phyloP scores from a whole-genome alignment of 2,113 vertebrate genomes.

The Benitochromis conjunctus region DNA sequence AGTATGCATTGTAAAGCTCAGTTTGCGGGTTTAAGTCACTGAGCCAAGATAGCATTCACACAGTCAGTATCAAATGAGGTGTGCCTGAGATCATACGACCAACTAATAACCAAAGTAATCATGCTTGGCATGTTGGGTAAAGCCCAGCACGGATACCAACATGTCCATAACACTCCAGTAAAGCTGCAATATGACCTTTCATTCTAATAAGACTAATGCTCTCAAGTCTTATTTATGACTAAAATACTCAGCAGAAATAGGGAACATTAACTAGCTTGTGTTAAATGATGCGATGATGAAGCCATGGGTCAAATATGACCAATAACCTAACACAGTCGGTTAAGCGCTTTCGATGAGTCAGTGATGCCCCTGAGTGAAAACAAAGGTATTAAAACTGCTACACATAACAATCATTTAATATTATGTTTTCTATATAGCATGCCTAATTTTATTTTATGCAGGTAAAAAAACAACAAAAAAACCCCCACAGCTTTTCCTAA shows the following conservation, averaged over 20 bases:
- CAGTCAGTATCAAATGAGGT: conserved; percentile 15
- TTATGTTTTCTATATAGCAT: conserved; percentile 34
- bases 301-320: conserved; percentile 38
- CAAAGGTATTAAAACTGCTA: conserved; percentile 28
- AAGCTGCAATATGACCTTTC: conserved; percentile 39
- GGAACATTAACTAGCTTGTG: conserved; percentile 38
- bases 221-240: conserved; percentile 59
- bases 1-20: background rate
- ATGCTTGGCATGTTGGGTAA: conserved; percentile 25
- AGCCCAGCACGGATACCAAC: conserved; percentile 42
- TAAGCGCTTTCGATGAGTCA: conserved; percentile 41
- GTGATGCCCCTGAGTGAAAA: conserved; percentile 48
- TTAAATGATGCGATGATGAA: conserved; percentile 39
- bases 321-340: conserved; percentile 9
- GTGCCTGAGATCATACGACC: background rate
- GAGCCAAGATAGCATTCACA: background rate
- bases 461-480: conserved; percentile 13
- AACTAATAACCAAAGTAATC: conserved; percentile 17
- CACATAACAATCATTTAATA: conserved; percentile 37
- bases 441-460: conserved; percentile 47
- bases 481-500: conserved; percentile 24
- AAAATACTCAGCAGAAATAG: conserved; percentile 56
- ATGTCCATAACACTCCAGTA: conserved; percentile 33
- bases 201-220: conserved; percentile 24
- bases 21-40: background rate